Percentiles rank a stretch among this genome's conserved stretches.
Evolutionary conservation across 2,797 vertebrate species (phyloP).

Genomic region (Schizopygopsis malacanthus): DNA sequence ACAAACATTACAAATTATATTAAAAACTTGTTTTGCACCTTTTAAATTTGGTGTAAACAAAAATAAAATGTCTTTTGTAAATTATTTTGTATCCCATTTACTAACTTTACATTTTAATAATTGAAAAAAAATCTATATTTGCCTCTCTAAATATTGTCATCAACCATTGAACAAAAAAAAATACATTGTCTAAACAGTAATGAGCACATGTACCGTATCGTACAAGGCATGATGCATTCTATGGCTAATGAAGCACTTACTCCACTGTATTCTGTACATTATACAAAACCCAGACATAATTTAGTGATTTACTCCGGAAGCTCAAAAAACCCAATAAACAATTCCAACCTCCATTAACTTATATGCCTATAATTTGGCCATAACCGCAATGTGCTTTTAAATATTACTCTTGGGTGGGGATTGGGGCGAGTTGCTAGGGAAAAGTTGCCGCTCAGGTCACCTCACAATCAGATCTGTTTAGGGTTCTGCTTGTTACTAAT

Average conservation of each 20-base stretch:
- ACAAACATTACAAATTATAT: no score
- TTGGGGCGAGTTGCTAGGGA: constrained; percentile 13
- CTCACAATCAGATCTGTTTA: constrained; percentile 29
- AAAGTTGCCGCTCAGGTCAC: background rate
- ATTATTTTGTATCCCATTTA: background rate
- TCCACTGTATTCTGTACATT: background rate
- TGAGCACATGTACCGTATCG: background rate
- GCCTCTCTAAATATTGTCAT: background rate
- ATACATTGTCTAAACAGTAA: background rate
- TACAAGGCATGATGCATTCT: background rate
- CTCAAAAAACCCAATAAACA: constrained; percentile 28
- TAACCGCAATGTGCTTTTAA: constrained; percentile 46
- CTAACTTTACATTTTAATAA: background rate
- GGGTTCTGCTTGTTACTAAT: background rate
- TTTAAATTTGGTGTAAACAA: background rate
- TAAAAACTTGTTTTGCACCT: background rate
- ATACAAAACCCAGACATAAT: constrained; percentile 27
- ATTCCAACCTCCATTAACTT: constrained; percentile 4
- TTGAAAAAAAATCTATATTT: background rate
- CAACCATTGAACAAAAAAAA: background rate
- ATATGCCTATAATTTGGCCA: constrained; percentile 30
- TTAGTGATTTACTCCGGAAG: constrained; percentile 14
- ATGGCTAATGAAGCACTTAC: background rate
- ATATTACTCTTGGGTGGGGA: background rate
- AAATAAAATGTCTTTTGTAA: background rate